These are phyloP conservation scores for Tarsius wallacei DNA, from an alignment of 2,797 vertebrate genomes.

Conservation along the genomic window DNA sequence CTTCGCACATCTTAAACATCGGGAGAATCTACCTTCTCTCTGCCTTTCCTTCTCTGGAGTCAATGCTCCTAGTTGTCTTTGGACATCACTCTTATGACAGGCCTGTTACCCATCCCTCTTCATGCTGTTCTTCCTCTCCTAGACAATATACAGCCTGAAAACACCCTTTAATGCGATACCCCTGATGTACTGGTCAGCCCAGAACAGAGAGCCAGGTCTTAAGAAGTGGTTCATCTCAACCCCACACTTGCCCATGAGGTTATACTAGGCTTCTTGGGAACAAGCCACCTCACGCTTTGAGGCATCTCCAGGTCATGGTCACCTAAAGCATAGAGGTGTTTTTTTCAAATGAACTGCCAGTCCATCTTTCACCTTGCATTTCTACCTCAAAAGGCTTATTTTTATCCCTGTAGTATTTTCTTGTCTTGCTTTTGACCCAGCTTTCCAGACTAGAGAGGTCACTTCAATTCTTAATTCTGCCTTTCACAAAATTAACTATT, in stretches of 20 bases:
- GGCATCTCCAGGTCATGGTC: not conserved
- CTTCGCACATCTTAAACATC: not conserved
- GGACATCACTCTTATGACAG: not conserved
- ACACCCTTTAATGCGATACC: not conserved
- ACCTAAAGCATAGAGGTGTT: constrained; percentile 19
- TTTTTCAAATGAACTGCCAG: constrained; percentile 1
- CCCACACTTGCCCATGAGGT: not conserved
- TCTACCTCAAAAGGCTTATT: not conserved
- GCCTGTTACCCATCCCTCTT: not conserved
- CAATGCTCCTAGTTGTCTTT: not conserved
- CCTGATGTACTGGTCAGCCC: not conserved
- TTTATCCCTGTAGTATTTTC: constrained; percentile 37
- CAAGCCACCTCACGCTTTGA: not conserved
- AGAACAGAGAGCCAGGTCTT: not conserved
- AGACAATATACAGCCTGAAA: not conserved
- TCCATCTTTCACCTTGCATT: not conserved
- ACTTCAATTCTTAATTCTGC: constrained; percentile 66
- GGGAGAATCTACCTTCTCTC: not conserved
- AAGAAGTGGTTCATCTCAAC: not conserved
- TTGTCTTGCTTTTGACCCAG: constrained; percentile 39
- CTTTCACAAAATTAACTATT: constrained; percentile 65
- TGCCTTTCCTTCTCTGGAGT: not conserved
- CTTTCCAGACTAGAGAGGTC: constrained; percentile 25
- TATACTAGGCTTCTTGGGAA: not conserved
- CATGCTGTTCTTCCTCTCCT: not conserved